Evolutionary conservation across 2,113 vertebrate genomes (phyloP).

Genomic region (Desmodus rotundus): DNA sequence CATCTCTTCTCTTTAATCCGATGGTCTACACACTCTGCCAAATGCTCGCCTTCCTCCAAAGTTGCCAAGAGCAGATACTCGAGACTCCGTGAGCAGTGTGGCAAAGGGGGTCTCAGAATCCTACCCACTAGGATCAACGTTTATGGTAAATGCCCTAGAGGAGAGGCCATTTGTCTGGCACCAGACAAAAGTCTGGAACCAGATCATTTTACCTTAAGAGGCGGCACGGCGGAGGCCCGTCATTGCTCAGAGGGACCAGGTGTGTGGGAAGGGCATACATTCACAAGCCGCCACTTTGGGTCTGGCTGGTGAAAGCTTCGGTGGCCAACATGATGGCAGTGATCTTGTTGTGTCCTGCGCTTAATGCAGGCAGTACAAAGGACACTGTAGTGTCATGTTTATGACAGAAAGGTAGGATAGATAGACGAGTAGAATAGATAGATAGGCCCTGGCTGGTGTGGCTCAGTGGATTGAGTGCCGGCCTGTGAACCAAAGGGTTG

Average conservation of each 20-base stretch:
- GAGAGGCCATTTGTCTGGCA: background rate
- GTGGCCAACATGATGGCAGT: fast-evolving
- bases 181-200: background rate
- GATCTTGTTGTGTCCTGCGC: background rate
- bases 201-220: background rate
- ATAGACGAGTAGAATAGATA: background rate
- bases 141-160: background rate
- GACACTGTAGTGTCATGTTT: background rate
- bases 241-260: background rate
- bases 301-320: background rate
- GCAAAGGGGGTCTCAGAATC: background rate
- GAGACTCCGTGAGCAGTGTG: background rate
- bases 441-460: too few relatives aligned
- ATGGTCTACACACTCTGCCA: background rate
- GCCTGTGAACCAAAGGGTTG: too few relatives aligned
- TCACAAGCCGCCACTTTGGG: background rate
- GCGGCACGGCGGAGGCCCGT: background rate
- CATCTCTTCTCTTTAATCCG: background rate
- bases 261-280: background rate
- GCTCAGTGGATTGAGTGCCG: too few relatives aligned
- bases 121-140: background rate
- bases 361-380: background rate
- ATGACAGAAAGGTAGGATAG: background rate
- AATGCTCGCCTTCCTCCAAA: background rate
- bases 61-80: background rate